A percentile compares a stretch with the other conserved stretches of the same genome.
Conservation (phyloP, 1,140 invertebrate genomes). For the Brachionus manjavacas region DNA sequence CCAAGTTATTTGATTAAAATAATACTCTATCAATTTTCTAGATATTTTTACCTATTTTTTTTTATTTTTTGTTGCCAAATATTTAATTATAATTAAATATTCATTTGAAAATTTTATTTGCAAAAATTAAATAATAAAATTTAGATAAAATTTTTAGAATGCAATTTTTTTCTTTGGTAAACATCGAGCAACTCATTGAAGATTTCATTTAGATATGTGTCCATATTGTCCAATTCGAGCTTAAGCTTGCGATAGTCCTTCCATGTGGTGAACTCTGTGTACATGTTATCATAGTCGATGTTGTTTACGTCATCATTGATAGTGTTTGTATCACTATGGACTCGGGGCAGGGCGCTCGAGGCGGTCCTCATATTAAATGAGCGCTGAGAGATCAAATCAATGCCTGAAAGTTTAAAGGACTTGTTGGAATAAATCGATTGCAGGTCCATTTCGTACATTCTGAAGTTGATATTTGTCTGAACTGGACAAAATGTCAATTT, state of each 20-base stretch:
- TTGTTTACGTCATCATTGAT: neutral
- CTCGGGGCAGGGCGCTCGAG: neutral
- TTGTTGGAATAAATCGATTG: neutral
- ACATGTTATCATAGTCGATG: neutral
- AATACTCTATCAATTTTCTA: neutral
- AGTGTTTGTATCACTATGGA: neutral
- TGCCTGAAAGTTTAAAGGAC: neutral
- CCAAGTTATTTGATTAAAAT: neutral
- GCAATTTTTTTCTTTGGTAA: slow-evolving; percentile 23
- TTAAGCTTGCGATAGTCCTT: slow-evolving; percentile 3
- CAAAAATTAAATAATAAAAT: neutral
- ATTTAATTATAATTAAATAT: neutral
- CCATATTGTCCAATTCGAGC: neutral
- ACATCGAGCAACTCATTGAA: slow-evolving; percentile 20
- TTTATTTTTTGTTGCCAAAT: neutral
- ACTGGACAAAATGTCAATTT: neutral
- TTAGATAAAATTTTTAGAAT: neutral
- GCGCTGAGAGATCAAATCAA: neutral
- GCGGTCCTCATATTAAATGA: neutral
- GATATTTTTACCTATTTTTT: neutral
- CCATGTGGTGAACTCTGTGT: slow-evolving; percentile 5
- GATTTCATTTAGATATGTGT: slow-evolving; percentile 7
- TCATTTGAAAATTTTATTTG: neutral
- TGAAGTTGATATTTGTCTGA: neutral
- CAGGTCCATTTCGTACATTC: neutral